phyloP scores from a whole-genome alignment of 2,113 vertebrate species.

The Xiphias gladius region DNA sequence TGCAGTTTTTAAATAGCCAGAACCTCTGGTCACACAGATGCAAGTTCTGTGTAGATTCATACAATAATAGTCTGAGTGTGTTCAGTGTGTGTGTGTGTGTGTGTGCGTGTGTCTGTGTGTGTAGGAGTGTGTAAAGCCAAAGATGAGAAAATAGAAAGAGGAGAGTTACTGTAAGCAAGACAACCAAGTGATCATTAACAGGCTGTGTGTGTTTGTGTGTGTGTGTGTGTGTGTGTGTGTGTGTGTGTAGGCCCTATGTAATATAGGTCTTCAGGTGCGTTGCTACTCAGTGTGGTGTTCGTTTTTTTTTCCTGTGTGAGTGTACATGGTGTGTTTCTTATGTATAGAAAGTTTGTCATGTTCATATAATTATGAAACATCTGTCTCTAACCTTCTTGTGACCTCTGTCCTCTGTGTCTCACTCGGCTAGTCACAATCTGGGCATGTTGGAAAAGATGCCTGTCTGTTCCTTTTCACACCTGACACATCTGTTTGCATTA shows the following conservation, averaged over 20 bases:
- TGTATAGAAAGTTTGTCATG: slow-evolving; percentile 46
- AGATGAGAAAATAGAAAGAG: slow-evolving; percentile 42
- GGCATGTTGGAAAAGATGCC: slow-evolving; percentile 13
- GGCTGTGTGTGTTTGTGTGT: not conserved
- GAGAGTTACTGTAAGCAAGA: slow-evolving; percentile 44
- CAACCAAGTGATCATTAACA: slow-evolving; percentile 39
- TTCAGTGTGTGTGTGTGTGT: slow-evolving; percentile 28
- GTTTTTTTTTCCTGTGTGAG: slow-evolving; percentile 22
- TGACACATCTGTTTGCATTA: not conserved
- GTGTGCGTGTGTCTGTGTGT: slow-evolving; percentile 39
- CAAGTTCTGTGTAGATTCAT: slow-evolving; percentile 64
- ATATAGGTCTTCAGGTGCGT: slow-evolving; percentile 58
- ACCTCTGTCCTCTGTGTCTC: slow-evolving; percentile 38
- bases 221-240: slow-evolving; percentile 36
- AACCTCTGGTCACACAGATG: slow-evolving; percentile 67
- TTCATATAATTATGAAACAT: slow-evolving; percentile 53
- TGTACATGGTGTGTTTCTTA: slow-evolving; percentile 19
- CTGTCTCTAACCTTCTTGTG: slow-evolving; percentile 35
- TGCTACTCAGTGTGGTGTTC: slow-evolving; percentile 14
- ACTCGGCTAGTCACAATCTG: slow-evolving; percentile 14
- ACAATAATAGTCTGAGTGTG: slow-evolving; percentile 39
- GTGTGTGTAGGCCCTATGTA: slow-evolving; percentile 37
- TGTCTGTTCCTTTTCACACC: not conserved
- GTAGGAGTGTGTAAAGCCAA: slow-evolving; percentile 41
- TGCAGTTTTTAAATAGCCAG: slow-evolving; percentile 72